Evolutionary conservation across 2,888 invertebrate species (phyloP).

Genomic region (Pseudococcus longispinus): DNA sequence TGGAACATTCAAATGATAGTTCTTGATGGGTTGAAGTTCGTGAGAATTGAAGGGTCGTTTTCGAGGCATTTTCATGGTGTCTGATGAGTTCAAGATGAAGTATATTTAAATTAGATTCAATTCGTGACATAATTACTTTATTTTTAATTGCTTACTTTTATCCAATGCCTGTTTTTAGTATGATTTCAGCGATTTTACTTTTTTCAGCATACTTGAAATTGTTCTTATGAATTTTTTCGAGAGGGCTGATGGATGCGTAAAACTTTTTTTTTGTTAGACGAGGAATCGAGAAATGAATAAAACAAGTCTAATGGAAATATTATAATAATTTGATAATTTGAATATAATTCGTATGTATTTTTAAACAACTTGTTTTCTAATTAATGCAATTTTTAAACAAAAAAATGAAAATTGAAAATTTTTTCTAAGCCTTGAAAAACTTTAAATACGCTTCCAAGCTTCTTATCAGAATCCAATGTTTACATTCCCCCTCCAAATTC

Average conservation of each 20-base stretch:
- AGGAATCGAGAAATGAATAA: too few relatives aligned
- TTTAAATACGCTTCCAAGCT: background rate
- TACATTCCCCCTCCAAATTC: background rate
- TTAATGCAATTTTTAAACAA: background rate
- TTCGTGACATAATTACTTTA: background rate
- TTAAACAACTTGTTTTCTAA: background rate
- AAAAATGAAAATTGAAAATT: background rate
- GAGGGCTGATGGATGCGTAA: background rate
- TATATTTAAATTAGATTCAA: background rate
- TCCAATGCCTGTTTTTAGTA: background rate
- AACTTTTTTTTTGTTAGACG: background rate
- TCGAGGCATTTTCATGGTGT: background rate
- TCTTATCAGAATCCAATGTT: background rate
- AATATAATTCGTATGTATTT: background rate
- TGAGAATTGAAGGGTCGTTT: conserved; percentile 15
- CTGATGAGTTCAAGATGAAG: background rate
- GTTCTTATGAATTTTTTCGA: too few relatives aligned
- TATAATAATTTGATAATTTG: background rate
- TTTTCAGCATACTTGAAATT: background rate
- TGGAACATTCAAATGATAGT: background rate
- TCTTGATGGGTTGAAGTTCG: background rate
- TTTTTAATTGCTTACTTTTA: background rate
- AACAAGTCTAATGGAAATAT: background rate
- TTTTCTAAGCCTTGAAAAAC: background rate
- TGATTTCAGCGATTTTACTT: background rate